Conservation (phyloP, 2,888 invertebrate species). For the Lasioglossum calceatum region DNA sequence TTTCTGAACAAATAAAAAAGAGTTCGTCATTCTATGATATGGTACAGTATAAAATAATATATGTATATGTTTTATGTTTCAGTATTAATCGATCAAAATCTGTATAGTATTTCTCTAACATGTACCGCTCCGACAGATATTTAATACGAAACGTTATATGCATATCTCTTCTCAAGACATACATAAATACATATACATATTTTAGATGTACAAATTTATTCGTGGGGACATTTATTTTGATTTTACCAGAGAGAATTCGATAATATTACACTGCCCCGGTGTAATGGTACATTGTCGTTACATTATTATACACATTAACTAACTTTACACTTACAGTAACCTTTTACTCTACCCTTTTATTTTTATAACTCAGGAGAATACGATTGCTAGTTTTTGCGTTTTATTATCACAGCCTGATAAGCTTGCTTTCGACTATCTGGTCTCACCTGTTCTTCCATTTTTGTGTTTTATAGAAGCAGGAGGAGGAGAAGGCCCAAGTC, state of each 20-base stretch:
- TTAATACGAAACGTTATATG: slow-evolving; percentile 27
- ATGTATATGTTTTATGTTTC: slow-evolving; percentile 33
- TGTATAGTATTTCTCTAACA: slow-evolving; percentile 18
- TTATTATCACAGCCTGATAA: slow-evolving; percentile 72
- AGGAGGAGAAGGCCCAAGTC: slow-evolving; percentile 89
- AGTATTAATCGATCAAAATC: slow-evolving; percentile 19
- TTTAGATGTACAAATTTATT: slow-evolving; percentile 11
- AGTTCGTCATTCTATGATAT: slow-evolving; percentile 29
- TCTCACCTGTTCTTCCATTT: slow-evolving; percentile 66
- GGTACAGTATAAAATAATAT: slow-evolving; percentile 19
- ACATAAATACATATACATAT: slow-evolving; percentile 13
- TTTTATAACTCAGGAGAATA: slow-evolving; percentile 64
- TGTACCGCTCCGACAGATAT: slow-evolving; percentile 15
- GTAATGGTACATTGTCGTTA: slow-evolving; percentile 48
- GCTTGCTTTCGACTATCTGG: slow-evolving; percentile 51
- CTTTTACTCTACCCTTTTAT: slow-evolving; percentile 52
- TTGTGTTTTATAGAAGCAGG: slow-evolving; percentile 89
- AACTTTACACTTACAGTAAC: slow-evolving; percentile 63
- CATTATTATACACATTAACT: slow-evolving; percentile 53
- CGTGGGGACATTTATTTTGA: slow-evolving; percentile 35
- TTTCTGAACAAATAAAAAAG: slow-evolving; percentile 19
- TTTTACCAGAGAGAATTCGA: slow-evolving; percentile 23
- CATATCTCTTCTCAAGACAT: slow-evolving; percentile 25
- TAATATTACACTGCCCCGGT: slow-evolving; percentile 48
- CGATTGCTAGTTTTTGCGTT: slow-evolving; percentile 79